These are phyloP conservation scores for Stigmatopora nigra DNA, from an alignment of 2,113 vertebrate genomes.

Conservation along the genomic window DNA sequence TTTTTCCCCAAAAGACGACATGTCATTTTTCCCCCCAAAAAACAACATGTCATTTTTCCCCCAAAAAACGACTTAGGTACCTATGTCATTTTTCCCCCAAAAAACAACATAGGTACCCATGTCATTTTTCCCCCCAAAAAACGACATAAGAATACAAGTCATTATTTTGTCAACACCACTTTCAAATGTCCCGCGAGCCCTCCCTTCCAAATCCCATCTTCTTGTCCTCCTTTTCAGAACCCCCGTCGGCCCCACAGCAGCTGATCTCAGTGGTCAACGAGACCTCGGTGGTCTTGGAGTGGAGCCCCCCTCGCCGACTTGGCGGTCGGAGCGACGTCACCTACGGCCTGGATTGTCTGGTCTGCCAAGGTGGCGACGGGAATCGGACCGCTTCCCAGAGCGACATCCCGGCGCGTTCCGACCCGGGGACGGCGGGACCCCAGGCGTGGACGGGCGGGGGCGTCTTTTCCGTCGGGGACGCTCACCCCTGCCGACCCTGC, in stretches of 20 bases:
- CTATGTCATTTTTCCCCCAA: too few species aligned
- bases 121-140: too few species aligned
- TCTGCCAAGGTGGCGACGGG: conserved; percentile 64
- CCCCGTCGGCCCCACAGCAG: conserved; percentile 87
- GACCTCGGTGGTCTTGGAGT: conserved; percentile 95
- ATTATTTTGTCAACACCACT: too few species aligned
- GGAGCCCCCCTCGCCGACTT: conserved; percentile 82
- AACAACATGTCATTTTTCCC: too few species aligned
- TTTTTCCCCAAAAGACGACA: too few species aligned
- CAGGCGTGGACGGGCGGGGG: conserved; percentile 41
- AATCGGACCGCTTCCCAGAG: conserved; percentile 43
- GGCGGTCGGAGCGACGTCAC: conserved; percentile 86
- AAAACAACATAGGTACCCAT: too few species aligned
- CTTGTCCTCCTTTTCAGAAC: conserved; percentile 66
- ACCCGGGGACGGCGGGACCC: conserved; percentile 56
- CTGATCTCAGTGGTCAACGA: conserved; percentile 96
- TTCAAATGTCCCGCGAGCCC: background rate
- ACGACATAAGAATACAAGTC: too few species aligned
- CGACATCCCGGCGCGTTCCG: conserved; percentile 33
- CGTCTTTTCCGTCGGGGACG: conserved; percentile 42
- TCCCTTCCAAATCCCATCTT: background rate
- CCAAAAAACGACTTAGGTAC: too few species aligned
- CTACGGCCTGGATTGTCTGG: conserved; percentile 91
- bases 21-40: too few species aligned
- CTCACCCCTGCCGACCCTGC: conserved; percentile 80